Evolutionary conservation across 1,140 invertebrate genomes (phyloP).

Genomic region (Zaprionus vittiger): DNA sequence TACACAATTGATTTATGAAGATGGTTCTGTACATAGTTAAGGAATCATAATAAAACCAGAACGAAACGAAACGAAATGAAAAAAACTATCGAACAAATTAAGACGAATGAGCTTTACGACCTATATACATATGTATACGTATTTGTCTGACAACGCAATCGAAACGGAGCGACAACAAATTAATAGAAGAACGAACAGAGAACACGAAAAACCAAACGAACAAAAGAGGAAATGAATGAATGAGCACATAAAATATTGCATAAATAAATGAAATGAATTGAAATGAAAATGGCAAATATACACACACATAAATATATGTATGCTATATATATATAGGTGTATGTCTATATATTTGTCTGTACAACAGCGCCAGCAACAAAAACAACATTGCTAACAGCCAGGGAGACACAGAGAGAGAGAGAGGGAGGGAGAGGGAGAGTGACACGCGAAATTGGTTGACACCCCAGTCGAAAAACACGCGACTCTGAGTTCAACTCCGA

Average conservation of each 20-base stretch:
- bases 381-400: slow-evolving; percentile 58
- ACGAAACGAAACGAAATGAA: slow-evolving; percentile 50
- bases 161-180: slow-evolving; percentile 68
- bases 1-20: slow-evolving; percentile 51
- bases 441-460: slow-evolving; percentile 80
- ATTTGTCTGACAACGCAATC: slow-evolving; percentile 49
- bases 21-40: slow-evolving; percentile 45
- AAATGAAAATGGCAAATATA: slow-evolving; percentile 79
- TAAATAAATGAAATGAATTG: slow-evolving; percentile 82
- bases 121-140: slow-evolving; percentile 33
- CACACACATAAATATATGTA: slow-evolving; percentile 24
- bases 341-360: slow-evolving; percentile 24
- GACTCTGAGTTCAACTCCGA: slow-evolving; percentile 38
- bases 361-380: slow-evolving; percentile 51
- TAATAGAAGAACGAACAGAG: slow-evolving; percentile 60
- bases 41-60: slow-evolving; percentile 55
- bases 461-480: slow-evolving; percentile 63
- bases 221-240: slow-evolving; percentile 61
- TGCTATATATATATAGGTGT: slow-evolving; percentile 24
- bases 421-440: slow-evolving; percentile 22
- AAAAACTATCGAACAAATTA: slow-evolving; percentile 73
- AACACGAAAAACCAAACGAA: slow-evolving; percentile 39
- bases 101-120: slow-evolving; percentile 79
- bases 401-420: slow-evolving; percentile 13
- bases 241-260: slow-evolving; percentile 82